These are phyloP conservation scores for Pangasius macronema DNA, from an alignment of 2,797 vertebrate genomes.

Conservation along the genomic window DNA sequence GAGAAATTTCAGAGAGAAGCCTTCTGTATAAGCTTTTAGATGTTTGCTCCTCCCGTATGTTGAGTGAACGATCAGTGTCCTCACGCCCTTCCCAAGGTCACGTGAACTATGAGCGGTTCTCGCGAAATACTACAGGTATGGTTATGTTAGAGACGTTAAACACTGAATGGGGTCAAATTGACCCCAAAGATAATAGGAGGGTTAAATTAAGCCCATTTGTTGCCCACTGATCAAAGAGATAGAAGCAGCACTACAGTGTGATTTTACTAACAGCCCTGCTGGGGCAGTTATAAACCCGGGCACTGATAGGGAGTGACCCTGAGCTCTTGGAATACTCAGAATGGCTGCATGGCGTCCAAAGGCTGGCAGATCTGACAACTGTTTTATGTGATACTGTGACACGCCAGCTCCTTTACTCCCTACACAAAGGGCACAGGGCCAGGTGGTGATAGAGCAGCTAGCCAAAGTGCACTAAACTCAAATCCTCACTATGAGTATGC, in stretches of 20 bases:
- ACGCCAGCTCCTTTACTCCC: constrained; percentile 15
- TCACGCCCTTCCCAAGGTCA: no score
- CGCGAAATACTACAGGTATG: no score
- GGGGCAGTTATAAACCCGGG: constrained; percentile 47
- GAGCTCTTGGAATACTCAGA: constrained; percentile 43
- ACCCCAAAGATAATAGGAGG: no score
- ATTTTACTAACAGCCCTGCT: background rate
- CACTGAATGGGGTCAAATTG: no score
- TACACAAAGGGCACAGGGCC: constrained; percentile 17
- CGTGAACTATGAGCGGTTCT: no score
- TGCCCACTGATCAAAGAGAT: constrained; percentile 12
- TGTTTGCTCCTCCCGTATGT: no score
- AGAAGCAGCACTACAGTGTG: background rate
- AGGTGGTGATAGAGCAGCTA: constrained; percentile 23
- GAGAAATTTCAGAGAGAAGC: no score
- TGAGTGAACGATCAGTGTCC: no score
- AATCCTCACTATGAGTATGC: background rate
- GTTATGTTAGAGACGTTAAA: no score
- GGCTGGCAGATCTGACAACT: constrained; percentile 30
- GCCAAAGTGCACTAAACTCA: constrained; percentile 11
- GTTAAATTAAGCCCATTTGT: background rate
- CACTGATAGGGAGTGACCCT: constrained; percentile 39
- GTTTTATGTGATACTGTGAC: constrained; percentile 38
- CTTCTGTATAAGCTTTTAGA: no score
- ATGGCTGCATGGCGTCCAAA: constrained; percentile 23